Evolutionary conservation across 1,140 invertebrate species (phyloP).

Genomic region (Linepithema humile): DNA sequence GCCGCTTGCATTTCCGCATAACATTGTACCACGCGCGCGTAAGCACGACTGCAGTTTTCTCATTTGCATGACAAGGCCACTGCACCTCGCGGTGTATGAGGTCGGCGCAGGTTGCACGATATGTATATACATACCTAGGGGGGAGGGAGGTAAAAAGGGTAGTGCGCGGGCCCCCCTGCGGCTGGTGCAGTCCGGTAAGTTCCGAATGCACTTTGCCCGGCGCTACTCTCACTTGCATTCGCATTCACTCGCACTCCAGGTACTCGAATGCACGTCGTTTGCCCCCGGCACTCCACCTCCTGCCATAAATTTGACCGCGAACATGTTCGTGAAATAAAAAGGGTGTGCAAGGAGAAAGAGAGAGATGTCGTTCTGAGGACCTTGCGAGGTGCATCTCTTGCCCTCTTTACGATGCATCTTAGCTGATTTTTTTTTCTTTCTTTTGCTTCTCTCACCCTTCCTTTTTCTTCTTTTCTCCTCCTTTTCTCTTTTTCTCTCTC

Average conservation of each 20-base stretch:
- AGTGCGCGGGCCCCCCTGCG: conserved; percentile 61
- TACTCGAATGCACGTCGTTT: conserved; percentile 16
- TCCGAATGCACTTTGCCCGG: conserved; percentile 60
- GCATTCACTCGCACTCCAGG: not conserved
- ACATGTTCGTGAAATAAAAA: conserved; percentile 42
- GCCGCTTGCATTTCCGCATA: conserved; percentile 62
- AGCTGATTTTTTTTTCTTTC: conserved; percentile 13
- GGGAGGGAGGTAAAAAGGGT: conserved; percentile 15
- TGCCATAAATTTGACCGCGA: conserved; percentile 42
- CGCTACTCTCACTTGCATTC: conserved; percentile 38
- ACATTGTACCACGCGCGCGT: conserved; percentile 32
- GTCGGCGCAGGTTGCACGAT: conserved; percentile 65
- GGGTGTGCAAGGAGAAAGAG: not conserved
- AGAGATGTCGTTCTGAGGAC: conserved; percentile 53
- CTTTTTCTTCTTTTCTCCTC: not conserved
- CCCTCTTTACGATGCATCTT: conserved; percentile 67
- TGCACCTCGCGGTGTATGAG: conserved; percentile 65
- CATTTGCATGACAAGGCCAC: conserved; percentile 73
- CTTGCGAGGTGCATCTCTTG: conserved; percentile 70
- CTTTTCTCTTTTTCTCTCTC: not conserved
- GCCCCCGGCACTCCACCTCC: conserved; percentile 14
- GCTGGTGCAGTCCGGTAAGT: conserved; percentile 29
- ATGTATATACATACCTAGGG: conserved; percentile 31
- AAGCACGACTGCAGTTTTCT: conserved; percentile 69
- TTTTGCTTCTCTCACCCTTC: conserved; percentile 20